Evolutionary conservation across 1,140 invertebrate species (phyloP).

Genomic region (Drosophila ironensis): DNA sequence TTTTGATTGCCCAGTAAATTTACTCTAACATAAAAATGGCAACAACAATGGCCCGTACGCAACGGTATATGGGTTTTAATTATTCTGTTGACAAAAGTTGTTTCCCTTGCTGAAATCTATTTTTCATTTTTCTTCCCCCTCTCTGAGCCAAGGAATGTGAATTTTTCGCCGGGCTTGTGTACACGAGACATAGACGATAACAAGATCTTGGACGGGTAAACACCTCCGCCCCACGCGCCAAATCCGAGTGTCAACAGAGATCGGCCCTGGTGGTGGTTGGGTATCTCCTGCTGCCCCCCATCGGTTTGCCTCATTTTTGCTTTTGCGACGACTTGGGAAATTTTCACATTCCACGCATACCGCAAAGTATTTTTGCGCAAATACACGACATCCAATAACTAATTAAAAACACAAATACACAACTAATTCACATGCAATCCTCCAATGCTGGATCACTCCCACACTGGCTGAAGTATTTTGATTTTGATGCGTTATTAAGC

Average conservation of each 20-base stretch:
- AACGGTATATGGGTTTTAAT: slow-evolving; percentile 48
- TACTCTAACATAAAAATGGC: slow-evolving; percentile 48
- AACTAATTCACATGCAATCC: slow-evolving; percentile 28
- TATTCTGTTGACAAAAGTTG: slow-evolving; percentile 68
- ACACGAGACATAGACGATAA: slow-evolving; percentile 31
- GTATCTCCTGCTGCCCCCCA: not conserved
- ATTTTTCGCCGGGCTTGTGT: slow-evolving; percentile 36
- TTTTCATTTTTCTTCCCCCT: slow-evolving; percentile 43
- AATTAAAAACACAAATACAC: slow-evolving; percentile 64
- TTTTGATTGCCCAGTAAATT: slow-evolving; percentile 49
- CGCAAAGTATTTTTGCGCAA: slow-evolving; percentile 52
- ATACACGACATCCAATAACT: slow-evolving; percentile 47
- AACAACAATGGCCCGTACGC: too few relatives aligned
- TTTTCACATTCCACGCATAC: slow-evolving; percentile 64
- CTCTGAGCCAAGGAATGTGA: slow-evolving; percentile 65
- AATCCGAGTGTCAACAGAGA: slow-evolving; percentile 63
- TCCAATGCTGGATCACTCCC: not conserved
- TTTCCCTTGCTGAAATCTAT: slow-evolving; percentile 48
- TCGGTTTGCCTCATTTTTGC: slow-evolving; percentile 8
- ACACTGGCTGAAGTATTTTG: slow-evolving; percentile 21
- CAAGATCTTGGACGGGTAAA: slow-evolving; percentile 61
- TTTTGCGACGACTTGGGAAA: slow-evolving; percentile 54
- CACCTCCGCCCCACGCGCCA: slow-evolving; percentile 57
- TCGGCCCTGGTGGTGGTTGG: slow-evolving; percentile 24
- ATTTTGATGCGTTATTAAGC: slow-evolving; percentile 73